Evolutionary conservation across 2,113 vertebrate species (phyloP).

Genomic region (Ophiodon elongatus): DNA sequence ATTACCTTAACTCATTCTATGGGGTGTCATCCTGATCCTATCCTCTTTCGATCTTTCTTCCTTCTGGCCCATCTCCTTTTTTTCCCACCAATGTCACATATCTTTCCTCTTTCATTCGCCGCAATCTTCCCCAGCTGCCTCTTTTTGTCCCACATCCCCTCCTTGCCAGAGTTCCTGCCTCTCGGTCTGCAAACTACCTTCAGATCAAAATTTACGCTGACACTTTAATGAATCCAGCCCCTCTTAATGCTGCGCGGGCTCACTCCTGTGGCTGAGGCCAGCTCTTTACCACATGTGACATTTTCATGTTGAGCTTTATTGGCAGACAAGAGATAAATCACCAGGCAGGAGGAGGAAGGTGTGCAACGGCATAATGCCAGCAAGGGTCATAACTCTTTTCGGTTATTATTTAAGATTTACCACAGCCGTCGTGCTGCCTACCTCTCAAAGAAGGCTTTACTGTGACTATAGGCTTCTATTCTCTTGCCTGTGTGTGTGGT

Average conservation of each 20-base stretch:
- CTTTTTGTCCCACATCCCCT: background rate
- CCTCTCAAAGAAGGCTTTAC: conserved; percentile 44
- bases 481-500: conserved; percentile 22
- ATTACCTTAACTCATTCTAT: conserved; percentile 62
- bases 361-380: conserved; percentile 75
- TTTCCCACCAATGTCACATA: conserved; percentile 25
- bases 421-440: conserved; percentile 53
- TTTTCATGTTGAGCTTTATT: conserved; percentile 81
- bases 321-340: conserved; percentile 80
- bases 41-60: conserved; percentile 46
- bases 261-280: conserved; percentile 61
- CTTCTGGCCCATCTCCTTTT: conserved; percentile 32
- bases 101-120: conserved; percentile 33
- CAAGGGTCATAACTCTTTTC: conserved; percentile 77
- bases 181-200: conserved; percentile 63
- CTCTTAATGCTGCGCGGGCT: conserved; percentile 73
- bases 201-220: conserved; percentile 79
- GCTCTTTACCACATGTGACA: conserved; percentile 74
- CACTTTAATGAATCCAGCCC: conserved; percentile 83
- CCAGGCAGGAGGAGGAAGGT: conserved; percentile 69
- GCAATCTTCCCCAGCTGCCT: conserved; percentile 33
- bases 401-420: conserved; percentile 83
- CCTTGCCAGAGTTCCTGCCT: conserved; percentile 32
- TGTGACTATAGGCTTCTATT: conserved; percentile 35
- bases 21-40: conserved; percentile 52